Evolutionary conservation across 2,888 invertebrate genomes (phyloP), one percentile per base, ranked within the genome.

Genomic region (Trissolcus brochymenae): DNA sequence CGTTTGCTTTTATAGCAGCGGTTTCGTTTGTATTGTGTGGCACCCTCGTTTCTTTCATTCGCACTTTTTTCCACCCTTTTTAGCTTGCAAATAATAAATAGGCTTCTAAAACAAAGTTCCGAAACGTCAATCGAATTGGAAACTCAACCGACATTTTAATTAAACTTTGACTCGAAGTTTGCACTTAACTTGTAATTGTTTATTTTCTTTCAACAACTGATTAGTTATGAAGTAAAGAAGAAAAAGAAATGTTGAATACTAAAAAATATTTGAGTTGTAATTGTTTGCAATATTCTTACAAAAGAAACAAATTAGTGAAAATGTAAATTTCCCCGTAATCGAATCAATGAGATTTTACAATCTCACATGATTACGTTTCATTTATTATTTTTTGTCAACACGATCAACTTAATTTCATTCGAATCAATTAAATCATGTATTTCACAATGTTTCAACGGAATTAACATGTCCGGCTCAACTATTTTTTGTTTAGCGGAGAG

Each of bases 361-460:
- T 16, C 16, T 51, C 46, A 16, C 16, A 46, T 16, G n/a, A 46
- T n/a, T n/a, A 46, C 14, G 16, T 46, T 46, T 46, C 16, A 46
- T 16, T 46, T 46, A 6, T 16, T 6, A 46, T 43, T 46, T 25
- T 49, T 6, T 35, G n/a, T n/a, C n/a, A 53, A 19, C 19, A 21
- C 49, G 35, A 55, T 55, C 55, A 61, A 70, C 55, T 70, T 25
- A 40, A 61, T 70, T 55, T 43, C 50, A 61, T 56, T 70, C 29
- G 55, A 50, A 25, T 70, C 49, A 61, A 70, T 70, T 70, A 21
- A 51, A 61, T 16, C 55, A n/a, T 50, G 50, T 49, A 70, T 70
- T 70, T 70, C 70, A 71, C 70, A 68, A 68, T 68, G 60, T 68
- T 68, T 53, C 67, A 61, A 61, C 56, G 21, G 21, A 49, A 56